phyloP scores from a whole-genome alignment of 2,888 invertebrate genomes.

The Phaedon cochleariae region DNA sequence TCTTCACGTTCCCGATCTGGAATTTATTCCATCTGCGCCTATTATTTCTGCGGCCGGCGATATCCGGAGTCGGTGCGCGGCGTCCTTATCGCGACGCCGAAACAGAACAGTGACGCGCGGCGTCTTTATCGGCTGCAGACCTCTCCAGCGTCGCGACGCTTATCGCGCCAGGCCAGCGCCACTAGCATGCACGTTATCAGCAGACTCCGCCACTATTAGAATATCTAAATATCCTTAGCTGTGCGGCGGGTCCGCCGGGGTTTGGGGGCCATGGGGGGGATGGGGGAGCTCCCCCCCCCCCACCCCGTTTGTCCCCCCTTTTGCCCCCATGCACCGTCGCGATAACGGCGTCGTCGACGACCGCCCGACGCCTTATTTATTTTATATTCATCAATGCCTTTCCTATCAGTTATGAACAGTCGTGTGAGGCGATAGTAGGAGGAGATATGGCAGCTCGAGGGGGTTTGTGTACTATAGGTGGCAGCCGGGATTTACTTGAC shows the following conservation, averaged over 20 bases:
- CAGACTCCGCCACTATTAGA: constrained; percentile 62
- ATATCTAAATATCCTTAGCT: constrained; percentile 63
- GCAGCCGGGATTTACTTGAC: too few relatives aligned
- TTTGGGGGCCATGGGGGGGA: constrained; percentile 44
- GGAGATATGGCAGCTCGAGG: not conserved
- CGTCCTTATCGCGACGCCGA: constrained; percentile 51
- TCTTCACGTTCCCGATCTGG: constrained; percentile 18
- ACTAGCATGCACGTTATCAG: constrained; percentile 61
- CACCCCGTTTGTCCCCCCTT: too few relatives aligned
- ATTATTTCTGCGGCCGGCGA: constrained; percentile 58
- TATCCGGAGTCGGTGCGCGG: constrained; percentile 50
- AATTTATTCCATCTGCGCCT: constrained; percentile 44
- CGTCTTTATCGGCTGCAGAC: constrained; percentile 61
- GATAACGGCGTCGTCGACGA: constrained; percentile 59
- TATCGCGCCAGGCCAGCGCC: constrained; percentile 60
- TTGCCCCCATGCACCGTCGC: constrained; percentile 58
- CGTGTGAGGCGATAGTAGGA: not conserved
- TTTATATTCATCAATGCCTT: constrained; percentile 63
- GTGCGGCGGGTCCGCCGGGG: constrained; percentile 49
- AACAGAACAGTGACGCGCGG: constrained; percentile 60
- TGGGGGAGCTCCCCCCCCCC: constrained; percentile 40
- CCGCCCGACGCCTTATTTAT: constrained; percentile 62
- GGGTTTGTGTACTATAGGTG: not conserved
- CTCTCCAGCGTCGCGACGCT: constrained; percentile 58
- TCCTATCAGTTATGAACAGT: constrained; percentile 61